phyloP scores from a whole-genome alignment of 2,113 vertebrate genomes.

The Xenus cinereus region DNA sequence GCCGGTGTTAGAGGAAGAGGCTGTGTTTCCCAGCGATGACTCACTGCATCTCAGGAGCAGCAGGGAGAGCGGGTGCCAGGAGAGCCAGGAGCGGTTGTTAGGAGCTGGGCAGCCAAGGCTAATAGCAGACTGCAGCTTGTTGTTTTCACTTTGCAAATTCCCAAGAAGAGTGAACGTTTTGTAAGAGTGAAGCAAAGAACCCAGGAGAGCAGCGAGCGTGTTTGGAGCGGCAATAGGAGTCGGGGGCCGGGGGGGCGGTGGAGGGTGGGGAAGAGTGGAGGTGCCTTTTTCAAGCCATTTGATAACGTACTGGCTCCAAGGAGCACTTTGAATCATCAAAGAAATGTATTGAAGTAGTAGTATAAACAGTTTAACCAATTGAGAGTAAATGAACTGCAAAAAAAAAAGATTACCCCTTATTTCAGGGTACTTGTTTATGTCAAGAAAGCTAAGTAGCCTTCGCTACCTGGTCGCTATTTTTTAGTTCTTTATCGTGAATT shows the following conservation, averaged over 20 bases:
- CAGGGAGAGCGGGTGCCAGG: background rate
- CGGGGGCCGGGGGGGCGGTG: background rate
- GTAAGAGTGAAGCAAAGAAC: background rate
- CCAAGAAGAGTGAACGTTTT: background rate
- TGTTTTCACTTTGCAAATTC: background rate
- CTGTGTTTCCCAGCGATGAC: background rate
- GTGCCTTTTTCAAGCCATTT: background rate
- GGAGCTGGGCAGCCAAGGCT: background rate
- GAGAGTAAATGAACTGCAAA: background rate
- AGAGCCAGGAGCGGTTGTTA: background rate
- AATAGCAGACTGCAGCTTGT: background rate
- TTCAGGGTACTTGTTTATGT: background rate
- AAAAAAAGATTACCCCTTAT: background rate
- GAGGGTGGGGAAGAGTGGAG: background rate
- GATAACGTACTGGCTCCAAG: background rate
- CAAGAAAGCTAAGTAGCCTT: background rate
- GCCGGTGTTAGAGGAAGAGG: slow-evolving; percentile 31
- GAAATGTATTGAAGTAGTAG: background rate
- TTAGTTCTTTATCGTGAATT: background rate
- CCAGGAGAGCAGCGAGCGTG: background rate
- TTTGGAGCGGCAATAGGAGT: background rate
- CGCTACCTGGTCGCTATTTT: background rate
- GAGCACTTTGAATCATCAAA: background rate
- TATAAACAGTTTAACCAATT: background rate
- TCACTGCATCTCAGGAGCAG: background rate